phyloP scores from a whole-genome alignment of 2,888 invertebrate species.

The Abrostola triplasia region DNA sequence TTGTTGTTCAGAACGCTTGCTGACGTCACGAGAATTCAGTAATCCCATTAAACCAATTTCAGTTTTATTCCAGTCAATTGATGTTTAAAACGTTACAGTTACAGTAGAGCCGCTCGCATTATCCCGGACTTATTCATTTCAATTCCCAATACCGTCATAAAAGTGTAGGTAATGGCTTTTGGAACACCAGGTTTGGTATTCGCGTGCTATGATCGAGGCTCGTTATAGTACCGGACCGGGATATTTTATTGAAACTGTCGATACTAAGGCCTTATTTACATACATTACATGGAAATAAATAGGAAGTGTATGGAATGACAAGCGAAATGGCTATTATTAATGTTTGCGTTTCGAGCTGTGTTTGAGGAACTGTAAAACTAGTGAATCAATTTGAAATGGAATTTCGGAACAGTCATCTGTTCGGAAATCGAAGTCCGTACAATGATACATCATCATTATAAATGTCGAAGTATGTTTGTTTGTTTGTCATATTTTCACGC shows the following conservation, averaged over 20 bases:
- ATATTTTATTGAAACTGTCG: constrained; percentile 26
- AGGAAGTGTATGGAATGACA: constrained; percentile 5
- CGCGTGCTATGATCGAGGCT: constrained; percentile 43
- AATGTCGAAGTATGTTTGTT: too few relatives aligned
- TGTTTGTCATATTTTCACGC: too few relatives aligned
- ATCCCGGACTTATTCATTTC: constrained; percentile 45
- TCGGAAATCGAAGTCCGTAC: too few relatives aligned
- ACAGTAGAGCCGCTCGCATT: constrained; percentile 17
- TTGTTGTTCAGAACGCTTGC: too few relatives aligned
- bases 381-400: too few relatives aligned
- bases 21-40: too few relatives aligned
- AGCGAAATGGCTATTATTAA: constrained; percentile 8
- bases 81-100: background rate
- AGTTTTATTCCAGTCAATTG: too few relatives aligned
- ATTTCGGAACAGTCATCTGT: too few relatives aligned
- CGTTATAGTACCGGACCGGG: constrained; percentile 24
- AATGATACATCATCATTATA: too few relatives aligned
- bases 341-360: constrained; percentile 13
- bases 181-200: constrained; percentile 51
- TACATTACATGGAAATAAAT: constrained; percentile 24
- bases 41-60: too few relatives aligned
- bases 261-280: constrained; percentile 24
- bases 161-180: constrained; percentile 55
- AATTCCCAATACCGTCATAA: constrained; percentile 51
- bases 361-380: background rate